Evolutionary conservation across 2,113 vertebrate species (phyloP).

Genomic region (Dicrurus megarhynchus): DNA sequence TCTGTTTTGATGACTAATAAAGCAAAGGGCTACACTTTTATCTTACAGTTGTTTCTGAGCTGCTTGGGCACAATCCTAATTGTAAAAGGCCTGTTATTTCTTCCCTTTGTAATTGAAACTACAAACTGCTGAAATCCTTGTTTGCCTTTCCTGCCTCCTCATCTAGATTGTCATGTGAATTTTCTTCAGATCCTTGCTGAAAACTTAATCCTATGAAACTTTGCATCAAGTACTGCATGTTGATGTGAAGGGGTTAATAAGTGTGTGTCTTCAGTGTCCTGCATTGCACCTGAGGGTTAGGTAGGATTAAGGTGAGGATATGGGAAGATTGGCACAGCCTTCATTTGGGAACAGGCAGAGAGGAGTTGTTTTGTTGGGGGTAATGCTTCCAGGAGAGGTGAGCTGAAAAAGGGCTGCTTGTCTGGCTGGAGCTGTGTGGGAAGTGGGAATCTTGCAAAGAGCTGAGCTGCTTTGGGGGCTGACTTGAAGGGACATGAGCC

Average conservation of each 20-base stretch:
- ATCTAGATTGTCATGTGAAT: neutral
- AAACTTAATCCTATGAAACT: neutral
- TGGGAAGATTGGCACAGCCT: neutral
- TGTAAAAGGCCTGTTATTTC: neutral
- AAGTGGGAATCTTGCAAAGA: neutral
- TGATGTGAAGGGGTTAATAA: neutral
- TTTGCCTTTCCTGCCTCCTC: neutral
- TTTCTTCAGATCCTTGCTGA: neutral
- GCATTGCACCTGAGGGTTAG: neutral
- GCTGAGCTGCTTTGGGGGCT: neutral
- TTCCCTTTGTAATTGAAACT: neutral
- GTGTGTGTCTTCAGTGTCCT: neutral
- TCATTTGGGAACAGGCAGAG: neutral
- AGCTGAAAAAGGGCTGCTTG: neutral
- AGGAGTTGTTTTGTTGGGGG: neutral
- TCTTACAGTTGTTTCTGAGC: neutral
- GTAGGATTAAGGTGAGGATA: neutral
- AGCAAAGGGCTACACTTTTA: neutral
- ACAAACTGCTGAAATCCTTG: neutral
- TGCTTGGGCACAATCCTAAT: neutral
- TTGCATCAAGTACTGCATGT: neutral
- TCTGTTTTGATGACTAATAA: neutral
- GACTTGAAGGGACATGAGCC: neutral
- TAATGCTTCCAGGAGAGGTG: neutral
- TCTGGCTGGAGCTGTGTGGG: neutral